Evolutionary conservation across 1,140 invertebrate species (phyloP), one percentile per base, ranked within the genome.

Genomic region (Drosophila subobscura): DNA sequence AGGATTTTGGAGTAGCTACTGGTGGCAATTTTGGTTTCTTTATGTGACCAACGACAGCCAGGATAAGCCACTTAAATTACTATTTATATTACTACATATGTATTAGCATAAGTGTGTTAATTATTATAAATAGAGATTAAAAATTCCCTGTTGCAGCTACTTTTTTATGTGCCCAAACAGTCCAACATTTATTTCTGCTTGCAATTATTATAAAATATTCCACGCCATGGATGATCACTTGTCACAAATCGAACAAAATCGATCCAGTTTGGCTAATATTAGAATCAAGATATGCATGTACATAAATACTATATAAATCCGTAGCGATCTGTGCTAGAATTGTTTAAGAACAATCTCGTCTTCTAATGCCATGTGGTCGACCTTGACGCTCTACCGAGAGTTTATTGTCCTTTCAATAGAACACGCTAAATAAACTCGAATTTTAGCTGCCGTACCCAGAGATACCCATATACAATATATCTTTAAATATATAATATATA

Each of bases 361-460:
- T 64, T 89, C 84, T 89, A 89, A 89, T 89, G 68, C 77, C 66
- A 89, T 70, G 76, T 74, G 76, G 84, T 89, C 77, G 84, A 89
- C 84, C 84, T 89, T 89, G 84, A 72, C 70, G 68, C 50, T 64
- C 76, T 54, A 71, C 61, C 66, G 47, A 79, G 71, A 89, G 84
- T 89, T 89, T 89, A 89, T 89, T 89, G 84, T 89, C 84, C 84
- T 89, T 88, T 89, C 67, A 88, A 89, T 89, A 89, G 83, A 89
- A 86, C 84, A 88, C 83, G 81, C 81, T 85, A 86, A 85, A 88
- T 86, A 81, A 80, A 86, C 70, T 42, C 47, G 33, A 37, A 61
- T 66, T 80, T 79, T 65, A 79, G 66, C 61, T 52, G 56, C 22
- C 64, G 58, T 29, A 27, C 29, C 16, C 16, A 20, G 16, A 55